Base-by-base conservation (phyloP, 1,140 invertebrate genomes). In the Globodera rostochiensis region DNA sequence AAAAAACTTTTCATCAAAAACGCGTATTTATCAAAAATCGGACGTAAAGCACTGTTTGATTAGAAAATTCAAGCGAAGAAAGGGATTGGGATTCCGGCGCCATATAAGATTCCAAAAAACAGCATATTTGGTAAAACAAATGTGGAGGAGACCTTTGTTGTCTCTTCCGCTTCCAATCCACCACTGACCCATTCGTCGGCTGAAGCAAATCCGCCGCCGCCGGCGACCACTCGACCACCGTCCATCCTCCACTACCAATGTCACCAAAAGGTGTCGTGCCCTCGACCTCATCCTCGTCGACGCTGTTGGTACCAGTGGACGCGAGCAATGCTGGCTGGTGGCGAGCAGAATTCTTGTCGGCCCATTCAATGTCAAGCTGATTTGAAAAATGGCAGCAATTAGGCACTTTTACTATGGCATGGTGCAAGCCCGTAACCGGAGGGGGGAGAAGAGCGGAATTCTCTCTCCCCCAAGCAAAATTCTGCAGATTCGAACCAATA, bases 281-380 rank as follows among this genome's bases (percentile, higher is more conserved):
- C 6, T 57, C 46, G 19, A 8, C 46, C 49, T 76, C 49, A 6
- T 57, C 50, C 19, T 74, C 25, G 13, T 49, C 53, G 11, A 60
- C 50, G 64, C 49, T 21, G 15, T 46, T 79, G 49, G 46, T 47
- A 67, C 53, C 70, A 46, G 60, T 83, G 21, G 53, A 78, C 36
- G 50, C 13, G n/a, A 60, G 66, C 83, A 67, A 25, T 57, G 50
- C 66, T 25, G 19, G 4, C 67, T 71, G 70, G 36, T 11, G 67
- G 57, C 45, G 77, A 36, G 36, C 36, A 36, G 36, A 36, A 36
- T 36, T 36, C 11, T 81, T 25, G 19, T 82, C 82, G 7, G 80
- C 73, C 86, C 86, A 87, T 74, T 88, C 83, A 36, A 87, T 80
- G 57, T 66, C 60, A 50, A 83, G 46, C 74, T 76, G 21, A 66